Evolutionary conservation across 2,888 invertebrate genomes (phyloP).

Genomic region (Chouioia cunea): DNA sequence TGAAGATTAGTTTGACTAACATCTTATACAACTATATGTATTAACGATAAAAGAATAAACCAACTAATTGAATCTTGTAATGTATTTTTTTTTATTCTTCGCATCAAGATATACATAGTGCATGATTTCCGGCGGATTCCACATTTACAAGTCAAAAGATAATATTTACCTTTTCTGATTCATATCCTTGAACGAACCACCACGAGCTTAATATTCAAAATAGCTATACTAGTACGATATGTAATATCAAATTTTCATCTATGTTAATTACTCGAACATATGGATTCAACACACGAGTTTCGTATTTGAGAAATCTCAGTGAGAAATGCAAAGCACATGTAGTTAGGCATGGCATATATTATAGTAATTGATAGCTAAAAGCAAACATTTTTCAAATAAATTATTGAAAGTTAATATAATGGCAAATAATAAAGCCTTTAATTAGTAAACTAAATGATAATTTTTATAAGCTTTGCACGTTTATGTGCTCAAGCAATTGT

Average conservation of each 20-base stretch:
- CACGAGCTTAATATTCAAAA: not conserved
- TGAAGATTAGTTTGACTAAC: too few species aligned
- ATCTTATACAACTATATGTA: too few species aligned
- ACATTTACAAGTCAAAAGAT: not conserved
- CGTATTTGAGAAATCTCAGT: not conserved
- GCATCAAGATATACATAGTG: too few species aligned
- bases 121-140: not conserved
- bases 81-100: too few species aligned
- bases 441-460: constrained; percentile 28
- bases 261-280: not conserved
- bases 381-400: not conserved
- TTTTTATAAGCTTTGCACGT: constrained; percentile 13
- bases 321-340: not conserved
- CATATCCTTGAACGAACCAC: not conserved
- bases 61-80: too few species aligned
- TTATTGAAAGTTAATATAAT: not conserved
- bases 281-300: not conserved
- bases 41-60: too few species aligned
- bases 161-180: not conserved
- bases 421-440: not conserved
- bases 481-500: constrained; percentile 35
- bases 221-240: not conserved
- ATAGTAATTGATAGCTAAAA: not conserved
- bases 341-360: not conserved
- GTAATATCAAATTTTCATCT: not conserved